Evolutionary conservation across 2,113 vertebrate genomes (phyloP), one percentile per base, ranked within the genome.

Genomic region (Nannobrachium achirus): DNA sequence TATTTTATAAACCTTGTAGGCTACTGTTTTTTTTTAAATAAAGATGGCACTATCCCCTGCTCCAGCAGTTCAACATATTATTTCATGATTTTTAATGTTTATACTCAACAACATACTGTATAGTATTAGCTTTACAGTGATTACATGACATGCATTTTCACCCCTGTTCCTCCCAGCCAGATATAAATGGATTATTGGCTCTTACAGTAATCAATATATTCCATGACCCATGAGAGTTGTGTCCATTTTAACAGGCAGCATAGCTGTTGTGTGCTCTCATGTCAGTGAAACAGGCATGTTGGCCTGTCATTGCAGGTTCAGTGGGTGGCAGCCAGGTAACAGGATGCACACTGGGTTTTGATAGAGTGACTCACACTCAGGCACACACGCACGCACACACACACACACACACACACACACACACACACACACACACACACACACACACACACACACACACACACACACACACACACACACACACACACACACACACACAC

Each of bases 301-400:
- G 55, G 78, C 73, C 78, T 45, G 72, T 84, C 80, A 85, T 52
- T 55, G 40, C 79, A 59, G 75, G 71, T 76, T 79, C 75, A 81
- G 57, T 75, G 72, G 79, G 71, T 66, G 81, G 69, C 65, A 63
- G 10, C 56, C 42, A 62, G 55, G 64, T 62, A 63, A 60, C 63
- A 19, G 50, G 20, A 53, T 52, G 65, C 42, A 58, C 18, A 64
- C 15, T 14, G n/a, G 58, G 69, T 45, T 39, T 56, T 56, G 71
- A 82, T 52, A 41, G 51, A 85, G 62, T 75, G 81, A 79, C 56
- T 71, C 56, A 73, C 40, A 69, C 57, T 65, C 61, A 76, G 4
- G 18, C 44, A 50, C 48, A 25, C 20, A 4, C 44, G 6, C 44
- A 6, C 44, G 6, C 44, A 6, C 44, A 45, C 44, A 6, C 44